Base-by-base conservation (phyloP, 2,888 invertebrate genomes). In the Phortica okadai region DNA sequence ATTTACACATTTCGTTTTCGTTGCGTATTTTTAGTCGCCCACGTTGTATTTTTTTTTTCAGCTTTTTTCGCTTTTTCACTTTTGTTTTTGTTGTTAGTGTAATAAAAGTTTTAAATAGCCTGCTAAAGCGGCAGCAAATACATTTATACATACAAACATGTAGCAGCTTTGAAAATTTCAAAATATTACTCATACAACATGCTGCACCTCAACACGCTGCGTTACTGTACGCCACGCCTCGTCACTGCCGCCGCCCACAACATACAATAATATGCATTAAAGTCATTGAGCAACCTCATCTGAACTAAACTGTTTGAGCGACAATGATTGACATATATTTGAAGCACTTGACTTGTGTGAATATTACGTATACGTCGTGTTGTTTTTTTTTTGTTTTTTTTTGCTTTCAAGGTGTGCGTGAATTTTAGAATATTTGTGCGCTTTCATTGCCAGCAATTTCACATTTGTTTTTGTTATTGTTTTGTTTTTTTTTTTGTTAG, bases 131-230 rank as follows among this genome's bases (percentile, higher is more conserved):
- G 4, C 59, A n/a, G 14, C 10, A 33, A 42, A 42, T 73, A 41
- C 14, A 58, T 21, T 21, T 21, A 21, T 21, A 21, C 21, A 21
- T 21, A 21, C 21, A 21, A 0, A 21, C 21, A 21, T 21, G 21
- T 21, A 21, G 21, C 21, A 21, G 21, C 21, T 21, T 21, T 21
- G 21, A 21, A 21, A 21, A 56, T 21, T 59, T 58, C 25, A 41
- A 8, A 21, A 73, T 42, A 73, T 73, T 73, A 58, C 59, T 56
- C 42, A 73, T 73, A 50, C 50, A 50, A 50, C 50, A 50, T 14
- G 50, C 50, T 50, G 50, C 50, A 50, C 50, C 8, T 14, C 50
- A 2, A 50, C 10, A 6, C 50, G 50, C 2, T 45, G 10, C 10
- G 45, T 45, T 8, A 45, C 10, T n/a, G n/a, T n/a, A 5, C 50